phyloP scores from a whole-genome alignment of 2,113 vertebrate species.

The Crotalus viridis region DNA sequence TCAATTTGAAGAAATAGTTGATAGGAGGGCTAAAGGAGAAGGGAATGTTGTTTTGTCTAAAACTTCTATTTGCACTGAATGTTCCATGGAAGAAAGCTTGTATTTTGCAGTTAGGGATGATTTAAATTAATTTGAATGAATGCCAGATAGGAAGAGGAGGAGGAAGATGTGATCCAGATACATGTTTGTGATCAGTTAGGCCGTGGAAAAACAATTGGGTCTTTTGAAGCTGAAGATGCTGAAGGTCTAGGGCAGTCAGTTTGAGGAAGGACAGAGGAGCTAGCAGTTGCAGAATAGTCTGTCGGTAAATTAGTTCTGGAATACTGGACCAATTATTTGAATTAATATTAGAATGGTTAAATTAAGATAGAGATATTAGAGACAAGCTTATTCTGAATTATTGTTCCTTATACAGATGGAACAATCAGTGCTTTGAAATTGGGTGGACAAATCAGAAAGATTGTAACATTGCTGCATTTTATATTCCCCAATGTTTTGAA shows the following conservation, averaged over 20 bases:
- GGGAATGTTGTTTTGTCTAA: neutral
- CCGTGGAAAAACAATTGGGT: neutral
- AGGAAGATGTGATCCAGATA: neutral
- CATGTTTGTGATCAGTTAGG: neutral
- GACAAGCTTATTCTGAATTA: neutral
- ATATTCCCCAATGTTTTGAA: neutral
- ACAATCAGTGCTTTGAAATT: neutral
- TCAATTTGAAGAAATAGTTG: neutral
- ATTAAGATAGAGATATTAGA: neutral
- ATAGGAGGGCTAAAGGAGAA: neutral
- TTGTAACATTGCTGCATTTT: neutral
- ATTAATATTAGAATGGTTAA: neutral
- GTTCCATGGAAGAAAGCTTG: neutral
- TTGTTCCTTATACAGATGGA: neutral
- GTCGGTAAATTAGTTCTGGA: neutral
- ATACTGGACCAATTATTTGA: neutral
- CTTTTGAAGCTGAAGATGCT: constrained; percentile 2
- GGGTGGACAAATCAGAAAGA: neutral
- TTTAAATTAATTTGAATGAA: neutral
- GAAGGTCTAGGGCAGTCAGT: neutral
- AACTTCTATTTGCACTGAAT: neutral
- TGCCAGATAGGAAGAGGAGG: neutral
- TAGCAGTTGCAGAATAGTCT: neutral
- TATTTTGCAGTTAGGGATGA: neutral
- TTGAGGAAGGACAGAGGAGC: constrained; percentile 6